Conservation (phyloP, 2,113 vertebrate genomes). For the Tenebrosternarchus preto region DNA sequence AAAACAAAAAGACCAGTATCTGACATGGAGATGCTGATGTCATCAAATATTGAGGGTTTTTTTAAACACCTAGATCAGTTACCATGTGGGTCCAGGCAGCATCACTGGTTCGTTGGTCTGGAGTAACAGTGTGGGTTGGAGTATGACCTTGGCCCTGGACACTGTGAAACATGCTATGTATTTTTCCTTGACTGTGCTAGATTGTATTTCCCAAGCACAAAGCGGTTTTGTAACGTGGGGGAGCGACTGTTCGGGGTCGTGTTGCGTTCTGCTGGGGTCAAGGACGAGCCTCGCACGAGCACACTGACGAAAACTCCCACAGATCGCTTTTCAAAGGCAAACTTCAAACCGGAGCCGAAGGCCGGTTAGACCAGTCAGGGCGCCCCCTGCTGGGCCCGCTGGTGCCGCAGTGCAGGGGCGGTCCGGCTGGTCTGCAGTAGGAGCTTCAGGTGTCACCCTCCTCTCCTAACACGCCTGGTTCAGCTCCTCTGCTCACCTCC, state of each 20-base stretch:
- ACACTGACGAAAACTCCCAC: not conserved
- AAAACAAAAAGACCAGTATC: not conserved
- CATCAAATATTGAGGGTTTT: not conserved
- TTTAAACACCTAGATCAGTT: no score
- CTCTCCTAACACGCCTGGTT: not conserved
- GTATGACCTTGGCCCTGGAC: not conserved
- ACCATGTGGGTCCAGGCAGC: no score
- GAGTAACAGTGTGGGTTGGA: no score
- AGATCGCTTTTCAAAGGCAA: slow-evolving; percentile 30
- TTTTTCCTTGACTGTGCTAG: slow-evolving; percentile 9
- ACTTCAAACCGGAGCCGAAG: not conserved
- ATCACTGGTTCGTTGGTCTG: no score
- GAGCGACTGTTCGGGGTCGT: not conserved
- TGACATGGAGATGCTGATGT: not conserved
- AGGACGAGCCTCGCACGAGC: not conserved
- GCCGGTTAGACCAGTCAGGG: not conserved
- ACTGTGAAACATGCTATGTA: not conserved
- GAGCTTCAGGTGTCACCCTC: no score
- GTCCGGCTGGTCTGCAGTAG: not conserved
- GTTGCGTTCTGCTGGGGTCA: slow-evolving; percentile 32
- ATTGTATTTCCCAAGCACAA: slow-evolving; percentile 38
- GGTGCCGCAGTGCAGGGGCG: not conserved
- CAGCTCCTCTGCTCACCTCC: no score
- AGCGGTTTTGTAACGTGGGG: not conserved
- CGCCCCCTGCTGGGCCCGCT: not conserved